A percentile compares a stretch with the other conserved stretches of the same genome.
Evolutionary conservation across 2,113 vertebrate species (phyloP).

Genomic region (Microcebus griseorufus): DNA sequence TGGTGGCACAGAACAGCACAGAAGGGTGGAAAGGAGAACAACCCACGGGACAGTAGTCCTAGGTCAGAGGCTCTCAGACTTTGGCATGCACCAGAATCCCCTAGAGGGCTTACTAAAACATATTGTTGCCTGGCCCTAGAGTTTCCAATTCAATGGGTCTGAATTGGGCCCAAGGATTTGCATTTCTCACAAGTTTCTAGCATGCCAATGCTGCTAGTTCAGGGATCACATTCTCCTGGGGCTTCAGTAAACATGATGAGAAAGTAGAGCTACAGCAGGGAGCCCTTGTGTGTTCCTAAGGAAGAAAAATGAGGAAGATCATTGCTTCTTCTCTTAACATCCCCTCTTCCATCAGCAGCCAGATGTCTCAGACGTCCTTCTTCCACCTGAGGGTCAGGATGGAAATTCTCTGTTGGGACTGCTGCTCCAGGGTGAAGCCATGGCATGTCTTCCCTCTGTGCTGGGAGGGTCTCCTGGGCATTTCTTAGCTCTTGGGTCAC

Average conservation of each 20-base stretch:
- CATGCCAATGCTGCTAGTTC: not conserved
- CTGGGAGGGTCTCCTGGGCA: not conserved
- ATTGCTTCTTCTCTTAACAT: not conserved
- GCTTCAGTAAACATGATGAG: not conserved
- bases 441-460: not conserved
- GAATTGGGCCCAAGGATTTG: not conserved
- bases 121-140: accelerated
- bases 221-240: too few species aligned
- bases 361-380: not conserved
- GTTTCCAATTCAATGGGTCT: not conserved
- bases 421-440: not conserved
- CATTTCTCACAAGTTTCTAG: not conserved
- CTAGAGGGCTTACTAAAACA: not conserved
- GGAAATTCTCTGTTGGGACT: not conserved
- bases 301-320: not conserved
- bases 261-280: not conserved
- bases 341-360: not conserved
- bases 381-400: not conserved
- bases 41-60: accelerated
- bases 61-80: not conserved
- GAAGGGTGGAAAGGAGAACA: too few species aligned
- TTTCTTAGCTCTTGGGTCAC: not conserved
- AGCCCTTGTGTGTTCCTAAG: accelerated
- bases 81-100: not conserved
- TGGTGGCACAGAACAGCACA: not conserved